Evolutionary conservation across 2,797 vertebrate species (phyloP), one percentile per base, ranked within the genome.

Genomic region (Eleutherodactylus coqui): DNA sequence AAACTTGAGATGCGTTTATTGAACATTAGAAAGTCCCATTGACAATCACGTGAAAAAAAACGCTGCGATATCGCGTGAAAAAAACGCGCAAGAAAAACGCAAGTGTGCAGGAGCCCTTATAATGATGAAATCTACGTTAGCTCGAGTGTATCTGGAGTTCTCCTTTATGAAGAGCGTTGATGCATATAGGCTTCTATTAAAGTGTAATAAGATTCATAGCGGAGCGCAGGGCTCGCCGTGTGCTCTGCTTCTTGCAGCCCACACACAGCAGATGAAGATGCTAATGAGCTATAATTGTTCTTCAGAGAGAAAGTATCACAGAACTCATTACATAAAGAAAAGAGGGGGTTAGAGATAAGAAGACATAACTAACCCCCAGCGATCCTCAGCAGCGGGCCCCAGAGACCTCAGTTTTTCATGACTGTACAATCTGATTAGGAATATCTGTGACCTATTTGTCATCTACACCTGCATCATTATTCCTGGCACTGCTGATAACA

Each of bases 251-350:
- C 24, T 70, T 11, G 62, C 81, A 62, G 76, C 86, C 86, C 82
- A 87, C 86, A 84, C 82, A 85, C 69, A 80, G 69, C 86, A 87
- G 82, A 87, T 84, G 86, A 87, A 84, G 76, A 87, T 87, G 77
- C 86, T 84, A 87, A 87, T 87, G 58, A 69, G 82, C 58, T 87
- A 67, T 87, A 87, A 84, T 87, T 87, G 82, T 79, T 84, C 77
- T 79, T 81, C 58, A 47, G 43, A 80, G 64, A 79, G 67, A 83
- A 78, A 75, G 60, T 51, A 55, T 75, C 67, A 53, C 69, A 49
- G 67, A 81, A 77, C 82, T 70, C 62, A 84, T 87, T 81, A 85
- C 43, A 45, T 51, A 75, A 82, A 38, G 17, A 55, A 64, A 60
- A 55, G 69, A 55, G 58, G 73, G 75, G 58, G 70, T 55, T 29